These are phyloP conservation scores for Chlamydotis undulata DNA, from an alignment of 2,113 vertebrate genomes.

Conservation along the genomic window DNA sequence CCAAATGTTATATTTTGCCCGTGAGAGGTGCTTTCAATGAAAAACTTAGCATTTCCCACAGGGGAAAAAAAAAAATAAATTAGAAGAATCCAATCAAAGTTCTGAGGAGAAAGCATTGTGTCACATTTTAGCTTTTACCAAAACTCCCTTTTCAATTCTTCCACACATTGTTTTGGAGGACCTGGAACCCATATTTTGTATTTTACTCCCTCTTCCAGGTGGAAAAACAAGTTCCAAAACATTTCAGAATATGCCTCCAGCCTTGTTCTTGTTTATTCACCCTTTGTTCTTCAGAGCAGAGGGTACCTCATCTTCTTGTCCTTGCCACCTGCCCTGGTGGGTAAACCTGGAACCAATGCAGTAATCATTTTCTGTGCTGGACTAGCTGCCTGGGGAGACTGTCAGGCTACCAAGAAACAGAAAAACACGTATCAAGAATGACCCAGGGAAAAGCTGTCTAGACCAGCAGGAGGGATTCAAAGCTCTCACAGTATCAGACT, in stretches of 20 bases:
- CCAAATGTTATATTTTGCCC: background rate
- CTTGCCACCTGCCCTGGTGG: background rate
- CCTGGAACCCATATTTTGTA: background rate
- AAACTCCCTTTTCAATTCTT: background rate
- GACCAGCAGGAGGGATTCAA: background rate
- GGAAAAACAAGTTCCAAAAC: background rate
- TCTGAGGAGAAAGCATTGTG: background rate
- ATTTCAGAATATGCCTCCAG: background rate
- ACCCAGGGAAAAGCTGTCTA: background rate
- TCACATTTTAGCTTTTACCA: too few species aligned
- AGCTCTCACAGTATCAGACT: background rate
- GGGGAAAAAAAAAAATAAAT: background rate
- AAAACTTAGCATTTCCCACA: background rate
- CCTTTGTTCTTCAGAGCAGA: background rate
- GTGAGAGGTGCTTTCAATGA: background rate
- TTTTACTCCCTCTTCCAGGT: background rate
- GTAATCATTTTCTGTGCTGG: background rate
- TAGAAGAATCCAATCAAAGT: fast-evolving
- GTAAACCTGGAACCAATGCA: background rate
- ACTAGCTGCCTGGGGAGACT: background rate
- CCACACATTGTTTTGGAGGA: background rate
- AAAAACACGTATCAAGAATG: background rate
- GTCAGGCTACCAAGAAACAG: background rate
- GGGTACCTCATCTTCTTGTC: background rate
- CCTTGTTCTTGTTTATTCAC: background rate